Evolutionary conservation across 2,113 vertebrate genomes (phyloP).

Genomic region (Edolisoma coerulescens): DNA sequence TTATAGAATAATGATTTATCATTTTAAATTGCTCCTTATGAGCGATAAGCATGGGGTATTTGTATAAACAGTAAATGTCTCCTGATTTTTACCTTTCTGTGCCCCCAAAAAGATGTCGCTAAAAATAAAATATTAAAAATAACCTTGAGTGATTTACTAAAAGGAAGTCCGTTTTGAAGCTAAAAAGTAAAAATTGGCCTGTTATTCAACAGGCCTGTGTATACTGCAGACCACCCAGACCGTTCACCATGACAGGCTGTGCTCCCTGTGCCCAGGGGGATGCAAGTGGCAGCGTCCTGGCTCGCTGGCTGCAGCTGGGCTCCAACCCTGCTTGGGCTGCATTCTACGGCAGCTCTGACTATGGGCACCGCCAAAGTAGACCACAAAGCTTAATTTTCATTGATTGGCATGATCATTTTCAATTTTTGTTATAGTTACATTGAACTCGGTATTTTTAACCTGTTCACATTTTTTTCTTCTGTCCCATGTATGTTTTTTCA

Average conservation of each 20-base stretch:
- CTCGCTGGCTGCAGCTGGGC: background rate
- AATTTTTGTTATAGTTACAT: background rate
- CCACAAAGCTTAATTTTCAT: background rate
- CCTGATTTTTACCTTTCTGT: background rate
- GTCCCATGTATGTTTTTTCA: background rate
- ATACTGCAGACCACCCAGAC: background rate
- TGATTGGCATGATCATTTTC: background rate
- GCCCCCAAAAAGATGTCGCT: background rate
- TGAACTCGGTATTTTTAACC: background rate
- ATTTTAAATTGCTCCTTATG: conserved; percentile 1
- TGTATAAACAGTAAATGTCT: background rate
- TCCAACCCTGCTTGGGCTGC: background rate
- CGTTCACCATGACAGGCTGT: background rate
- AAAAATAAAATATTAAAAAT: background rate
- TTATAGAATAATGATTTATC: conserved; percentile 7
- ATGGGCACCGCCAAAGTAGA: fast-evolving
- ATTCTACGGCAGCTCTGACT: fast-evolving
- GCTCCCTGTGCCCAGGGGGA: background rate
- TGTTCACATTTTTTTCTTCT: background rate
- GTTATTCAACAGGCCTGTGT: background rate
- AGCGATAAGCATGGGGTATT: background rate
- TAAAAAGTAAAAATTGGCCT: background rate
- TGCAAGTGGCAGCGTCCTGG: background rate
- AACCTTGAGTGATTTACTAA: background rate
- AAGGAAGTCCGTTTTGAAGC: background rate